phyloP scores from a whole-genome alignment of 2,888 invertebrate species.

The Microchrysa polita region DNA sequence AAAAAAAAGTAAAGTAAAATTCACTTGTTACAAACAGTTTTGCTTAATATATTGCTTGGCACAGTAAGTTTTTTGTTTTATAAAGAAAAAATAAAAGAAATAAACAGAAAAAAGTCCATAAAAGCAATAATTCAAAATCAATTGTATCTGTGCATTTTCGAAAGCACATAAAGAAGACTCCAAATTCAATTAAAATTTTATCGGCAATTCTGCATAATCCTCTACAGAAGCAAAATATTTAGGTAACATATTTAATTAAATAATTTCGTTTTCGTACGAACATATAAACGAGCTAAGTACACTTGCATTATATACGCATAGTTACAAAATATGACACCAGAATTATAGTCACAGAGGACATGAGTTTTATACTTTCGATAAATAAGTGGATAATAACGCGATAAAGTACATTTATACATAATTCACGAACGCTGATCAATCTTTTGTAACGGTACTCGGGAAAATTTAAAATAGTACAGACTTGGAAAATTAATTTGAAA shows the following conservation, averaged over 20 bases:
- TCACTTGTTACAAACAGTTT: not conserved
- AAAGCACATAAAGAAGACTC: not conserved
- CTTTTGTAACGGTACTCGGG: not conserved
- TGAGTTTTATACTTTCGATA: too few species aligned
- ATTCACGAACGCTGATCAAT: conserved; percentile 7
- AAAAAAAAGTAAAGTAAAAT: conserved; percentile 9
- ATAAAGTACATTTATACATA: conserved; percentile 33
- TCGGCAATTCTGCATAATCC: not conserved
- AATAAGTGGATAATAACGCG: not conserved
- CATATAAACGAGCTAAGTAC: conserved; percentile 18
- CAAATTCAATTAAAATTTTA: not conserved
- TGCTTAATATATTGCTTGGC: not conserved
- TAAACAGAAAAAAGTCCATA: not conserved
- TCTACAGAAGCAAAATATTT: not conserved
- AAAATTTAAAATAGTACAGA: too few species aligned
- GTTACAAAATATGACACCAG: too few species aligned
- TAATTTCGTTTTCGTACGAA: not conserved
- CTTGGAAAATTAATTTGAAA: too few species aligned
- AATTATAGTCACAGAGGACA: too few species aligned
- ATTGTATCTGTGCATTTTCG: not conserved
- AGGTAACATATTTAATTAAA: not conserved
- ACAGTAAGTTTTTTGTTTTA: not conserved
- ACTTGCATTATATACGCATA: not conserved
- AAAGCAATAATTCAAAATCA: conserved; percentile 4
- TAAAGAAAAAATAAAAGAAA: conserved; percentile 16